phyloP scores from a whole-genome alignment of 2,888 invertebrate species.

The Andrena marginata region DNA sequence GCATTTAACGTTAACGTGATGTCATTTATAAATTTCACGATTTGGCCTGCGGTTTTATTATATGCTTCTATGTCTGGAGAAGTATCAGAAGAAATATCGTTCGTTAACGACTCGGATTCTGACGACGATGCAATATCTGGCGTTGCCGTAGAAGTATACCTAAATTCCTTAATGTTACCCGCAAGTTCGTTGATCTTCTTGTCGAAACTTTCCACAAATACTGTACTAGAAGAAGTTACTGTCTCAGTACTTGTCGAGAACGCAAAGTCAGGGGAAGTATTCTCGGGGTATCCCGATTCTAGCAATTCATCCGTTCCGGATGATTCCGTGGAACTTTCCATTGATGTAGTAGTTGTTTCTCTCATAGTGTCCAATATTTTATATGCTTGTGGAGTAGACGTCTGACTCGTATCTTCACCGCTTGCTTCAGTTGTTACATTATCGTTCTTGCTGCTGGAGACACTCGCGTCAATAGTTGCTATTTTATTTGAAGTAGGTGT shows the following conservation, averaged over 20 bases:
- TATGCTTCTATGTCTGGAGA: no score
- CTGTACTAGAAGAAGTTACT: slow-evolving; percentile 11
- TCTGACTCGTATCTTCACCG: background rate
- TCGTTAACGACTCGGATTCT: no score
- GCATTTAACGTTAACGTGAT: no score
- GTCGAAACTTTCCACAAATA: background rate
- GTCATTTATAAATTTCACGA: no score
- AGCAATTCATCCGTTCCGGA: background rate
- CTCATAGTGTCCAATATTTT: background rate
- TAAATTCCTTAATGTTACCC: no score
- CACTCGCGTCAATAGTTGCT: background rate
- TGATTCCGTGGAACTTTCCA: background rate
- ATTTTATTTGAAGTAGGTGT: background rate
- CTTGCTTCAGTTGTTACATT: background rate
- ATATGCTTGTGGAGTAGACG: background rate
- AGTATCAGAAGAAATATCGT: no score
- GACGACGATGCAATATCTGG: no score
- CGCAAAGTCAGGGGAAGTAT: background rate
- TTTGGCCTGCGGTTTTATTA: no score
- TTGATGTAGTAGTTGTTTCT: background rate
- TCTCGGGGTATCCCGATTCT: background rate
- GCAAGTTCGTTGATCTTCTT: background rate
- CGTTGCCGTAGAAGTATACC: no score
- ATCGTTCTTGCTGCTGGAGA: background rate
- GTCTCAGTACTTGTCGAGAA: background rate